Evolutionary conservation across 2,113 vertebrate species (phyloP).

Genomic region (Tautogolabrus adspersus): DNA sequence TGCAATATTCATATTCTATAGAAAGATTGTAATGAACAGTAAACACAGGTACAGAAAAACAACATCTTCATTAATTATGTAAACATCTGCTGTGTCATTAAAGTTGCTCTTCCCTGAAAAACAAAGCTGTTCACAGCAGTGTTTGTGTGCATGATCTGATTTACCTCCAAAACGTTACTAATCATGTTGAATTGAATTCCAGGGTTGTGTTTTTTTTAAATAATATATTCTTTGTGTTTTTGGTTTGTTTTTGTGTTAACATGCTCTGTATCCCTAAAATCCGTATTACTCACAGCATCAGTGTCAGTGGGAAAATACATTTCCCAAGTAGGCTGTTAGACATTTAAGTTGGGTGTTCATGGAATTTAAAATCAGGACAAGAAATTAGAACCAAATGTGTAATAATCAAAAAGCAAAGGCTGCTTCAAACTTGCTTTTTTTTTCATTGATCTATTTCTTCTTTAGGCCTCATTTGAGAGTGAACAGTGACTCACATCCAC

Average conservation of each 20-base stretch:
- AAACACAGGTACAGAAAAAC: conserved; percentile 49
- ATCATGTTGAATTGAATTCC: conserved; percentile 11
- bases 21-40: conserved; percentile 50
- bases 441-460: neutral
- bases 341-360: conserved; percentile 4
- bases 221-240: conserved; percentile 26
- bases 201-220: neutral
- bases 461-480: neutral
- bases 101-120: conserved; percentile 45
- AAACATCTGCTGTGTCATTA: conserved; percentile 63
- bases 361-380: conserved; percentile 41
- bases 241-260: conserved; percentile 18
- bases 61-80: conserved; percentile 64
- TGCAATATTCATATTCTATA: conserved; percentile 44
- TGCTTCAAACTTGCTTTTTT: neutral
- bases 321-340: conserved; percentile 25
- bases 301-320: conserved; percentile 2
- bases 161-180: conserved; percentile 22
- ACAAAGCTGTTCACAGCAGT: conserved; percentile 40
- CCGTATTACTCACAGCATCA: conserved; percentile 13
- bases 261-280: conserved; percentile 9
- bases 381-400: conserved; percentile 5
- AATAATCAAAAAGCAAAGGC: neutral
- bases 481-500: neutral
- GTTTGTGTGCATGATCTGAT: conserved; percentile 25